Percentiles rank a stretch among this genome's conserved stretches.
Evolutionary conservation across 2,888 invertebrate genomes (phyloP).

Genomic region (Globia sparganii): DNA sequence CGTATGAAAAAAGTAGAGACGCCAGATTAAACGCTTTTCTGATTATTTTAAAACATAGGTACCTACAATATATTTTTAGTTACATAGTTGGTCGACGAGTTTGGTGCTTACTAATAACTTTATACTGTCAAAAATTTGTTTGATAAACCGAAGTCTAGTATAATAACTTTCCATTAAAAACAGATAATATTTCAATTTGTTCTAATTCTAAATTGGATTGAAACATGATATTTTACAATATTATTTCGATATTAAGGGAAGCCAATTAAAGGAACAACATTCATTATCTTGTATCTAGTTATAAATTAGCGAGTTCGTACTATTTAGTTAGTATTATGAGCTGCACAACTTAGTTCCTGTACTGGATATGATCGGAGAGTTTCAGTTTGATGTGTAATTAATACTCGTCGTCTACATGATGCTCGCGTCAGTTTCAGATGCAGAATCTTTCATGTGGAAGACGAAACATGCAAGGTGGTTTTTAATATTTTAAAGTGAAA

Average conservation of each 20-base stretch:
- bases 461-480: neutral
- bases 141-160: neutral
- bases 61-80: neutral
- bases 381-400: constrained; percentile 37
- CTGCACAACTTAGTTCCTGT: constrained; percentile 11
- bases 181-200: constrained; percentile 6
- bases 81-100: neutral
- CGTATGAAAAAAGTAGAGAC: neutral
- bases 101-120: neutral
- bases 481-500: neutral
- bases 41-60: neutral
- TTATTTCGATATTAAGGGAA: constrained; percentile 19
- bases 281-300: constrained; percentile 5
- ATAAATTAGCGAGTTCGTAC: constrained; percentile 12
- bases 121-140: neutral
- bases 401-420: constrained; percentile 22
- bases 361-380: constrained; percentile 15
- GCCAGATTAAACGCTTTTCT: neutral
- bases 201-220: neutral
- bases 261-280: constrained; percentile 6
- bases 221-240: constrained; percentile 8
- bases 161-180: neutral
- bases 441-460: neutral
- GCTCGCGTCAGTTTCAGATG: constrained; percentile 8
- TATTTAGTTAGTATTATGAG: constrained; percentile 6